phyloP scores from a whole-genome alignment of 1,140 invertebrate genomes.

The Neodiprion virginianus region DNA sequence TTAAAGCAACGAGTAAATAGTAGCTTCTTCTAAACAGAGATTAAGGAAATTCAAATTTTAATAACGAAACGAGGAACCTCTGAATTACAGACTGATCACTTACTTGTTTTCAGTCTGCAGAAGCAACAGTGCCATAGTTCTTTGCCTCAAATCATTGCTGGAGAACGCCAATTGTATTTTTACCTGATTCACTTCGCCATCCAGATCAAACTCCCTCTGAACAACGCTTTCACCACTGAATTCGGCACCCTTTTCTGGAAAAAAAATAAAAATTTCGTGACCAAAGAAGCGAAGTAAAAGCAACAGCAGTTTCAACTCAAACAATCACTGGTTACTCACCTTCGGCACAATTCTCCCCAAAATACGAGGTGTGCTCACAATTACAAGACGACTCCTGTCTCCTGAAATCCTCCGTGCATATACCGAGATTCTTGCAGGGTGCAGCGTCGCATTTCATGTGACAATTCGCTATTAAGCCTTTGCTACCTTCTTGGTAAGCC shows the following conservation, averaged over 20 bases:
- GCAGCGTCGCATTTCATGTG: conserved; percentile 87
- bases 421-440: conserved; percentile 87
- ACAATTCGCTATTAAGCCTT: conserved; percentile 80
- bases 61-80: neutral
- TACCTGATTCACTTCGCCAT: conserved; percentile 74
- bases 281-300: neutral
- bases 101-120: conserved; percentile 84
- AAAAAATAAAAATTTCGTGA: conserved; percentile 55
- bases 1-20: conserved; percentile 81
- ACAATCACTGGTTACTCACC: conserved; percentile 49
- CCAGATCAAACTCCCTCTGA: conserved; percentile 75
- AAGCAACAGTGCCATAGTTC: conserved; percentile 77
- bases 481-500: conserved; percentile 74
- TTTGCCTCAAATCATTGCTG: conserved; percentile 75
- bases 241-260: conserved; percentile 84
- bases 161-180: conserved; percentile 85
- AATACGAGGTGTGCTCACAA: conserved; percentile 87
- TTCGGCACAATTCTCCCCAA: conserved; percentile 75
- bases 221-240: conserved; percentile 86
- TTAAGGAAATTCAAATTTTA: conserved; percentile 20
- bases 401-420: conserved; percentile 89
- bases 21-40: conserved; percentile 74
- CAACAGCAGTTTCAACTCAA: conserved; percentile 5
- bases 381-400: conserved; percentile 84
- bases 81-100: conserved; percentile 20